Evolutionary conservation across 2,797 vertebrate species (phyloP).

Genomic region (Amniataba percoides): DNA sequence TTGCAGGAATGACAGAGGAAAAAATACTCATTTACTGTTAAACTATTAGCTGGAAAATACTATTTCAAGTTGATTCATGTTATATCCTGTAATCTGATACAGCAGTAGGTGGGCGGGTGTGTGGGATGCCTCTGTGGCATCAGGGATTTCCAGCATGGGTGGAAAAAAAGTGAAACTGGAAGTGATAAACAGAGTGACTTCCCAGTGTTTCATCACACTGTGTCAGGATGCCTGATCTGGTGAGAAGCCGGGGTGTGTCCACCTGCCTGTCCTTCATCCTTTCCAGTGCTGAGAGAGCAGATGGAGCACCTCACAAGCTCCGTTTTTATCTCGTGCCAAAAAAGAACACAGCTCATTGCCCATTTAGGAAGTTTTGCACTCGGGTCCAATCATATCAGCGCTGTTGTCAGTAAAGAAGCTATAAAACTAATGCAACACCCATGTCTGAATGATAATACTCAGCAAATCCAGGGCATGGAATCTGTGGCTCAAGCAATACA

Average conservation of each 20-base stretch:
- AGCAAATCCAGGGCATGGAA: constrained; percentile 56
- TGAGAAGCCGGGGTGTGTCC: constrained; percentile 35
- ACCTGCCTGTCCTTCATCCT: constrained; percentile 44
- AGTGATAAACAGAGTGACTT: constrained; percentile 10
- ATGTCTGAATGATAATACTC: constrained; percentile 51
- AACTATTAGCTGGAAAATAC: neutral
- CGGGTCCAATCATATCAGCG: constrained; percentile 37
- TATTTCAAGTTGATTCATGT: neutral
- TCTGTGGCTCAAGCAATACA: constrained; percentile 48
- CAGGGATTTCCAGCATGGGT: constrained; percentile 6
- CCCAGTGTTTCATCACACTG: constrained; percentile 37
- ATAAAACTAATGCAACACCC: constrained; percentile 52
- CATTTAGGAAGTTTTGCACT: constrained; percentile 2
- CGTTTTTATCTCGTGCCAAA: constrained; percentile 20
- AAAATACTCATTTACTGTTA: neutral
- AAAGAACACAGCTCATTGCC: constrained; percentile 19
- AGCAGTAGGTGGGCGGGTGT: neutral
- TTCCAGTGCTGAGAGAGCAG: constrained; percentile 48
- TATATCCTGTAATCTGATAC: neutral
- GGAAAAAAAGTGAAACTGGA: neutral
- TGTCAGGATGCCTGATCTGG: constrained; percentile 26
- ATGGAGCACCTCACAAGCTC: constrained; percentile 39
- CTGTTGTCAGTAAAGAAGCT: constrained; percentile 21
- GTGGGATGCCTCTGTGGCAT: constrained; percentile 1
- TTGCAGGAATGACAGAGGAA: neutral